These are phyloP conservation scores for Cephus nigrinus DNA, from an alignment of 2,888 invertebrate genomes.

Conservation along the genomic window DNA sequence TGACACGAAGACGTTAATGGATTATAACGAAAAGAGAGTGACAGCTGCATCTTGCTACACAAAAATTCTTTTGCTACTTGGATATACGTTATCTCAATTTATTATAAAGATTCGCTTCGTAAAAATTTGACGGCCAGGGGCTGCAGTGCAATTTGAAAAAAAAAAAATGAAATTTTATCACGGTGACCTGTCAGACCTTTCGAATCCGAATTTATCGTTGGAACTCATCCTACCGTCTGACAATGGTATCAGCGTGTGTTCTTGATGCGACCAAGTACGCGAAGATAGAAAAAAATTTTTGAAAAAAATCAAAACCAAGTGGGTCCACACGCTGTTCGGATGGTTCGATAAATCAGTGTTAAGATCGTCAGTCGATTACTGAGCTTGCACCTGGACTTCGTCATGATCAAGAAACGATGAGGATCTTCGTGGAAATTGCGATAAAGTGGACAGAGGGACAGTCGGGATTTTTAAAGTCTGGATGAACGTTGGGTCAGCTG, in stretches of 20 bases:
- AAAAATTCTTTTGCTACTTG: not conserved
- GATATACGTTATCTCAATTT: not conserved
- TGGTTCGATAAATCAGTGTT: not conserved
- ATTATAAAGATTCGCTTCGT: not conserved
- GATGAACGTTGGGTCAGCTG: not conserved
- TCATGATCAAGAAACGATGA: not conserved
- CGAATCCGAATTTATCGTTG: not conserved
- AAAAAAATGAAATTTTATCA: not conserved
- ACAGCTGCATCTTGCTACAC: not conserved
- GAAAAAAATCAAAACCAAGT: not conserved
- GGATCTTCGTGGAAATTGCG: not conserved
- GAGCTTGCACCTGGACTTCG: not conserved
- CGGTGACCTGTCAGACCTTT: not conserved
- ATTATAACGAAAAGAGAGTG: slow-evolving; percentile 15
- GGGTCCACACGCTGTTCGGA: not conserved
- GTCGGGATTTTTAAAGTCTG: not conserved
- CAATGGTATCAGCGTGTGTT: not conserved
- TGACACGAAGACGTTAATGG: slow-evolving; percentile 7
- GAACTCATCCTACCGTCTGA: not conserved
- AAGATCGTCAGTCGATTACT: not conserved
- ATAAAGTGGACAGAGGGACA: not conserved
- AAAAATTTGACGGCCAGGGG: not conserved
- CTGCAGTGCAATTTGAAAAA: not conserved
- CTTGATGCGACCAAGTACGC: not conserved
- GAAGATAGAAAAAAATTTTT: not conserved